Evolutionary conservation across 2,113 vertebrate species (phyloP).

Genomic region (Ptychochromis oligacanthus): DNA sequence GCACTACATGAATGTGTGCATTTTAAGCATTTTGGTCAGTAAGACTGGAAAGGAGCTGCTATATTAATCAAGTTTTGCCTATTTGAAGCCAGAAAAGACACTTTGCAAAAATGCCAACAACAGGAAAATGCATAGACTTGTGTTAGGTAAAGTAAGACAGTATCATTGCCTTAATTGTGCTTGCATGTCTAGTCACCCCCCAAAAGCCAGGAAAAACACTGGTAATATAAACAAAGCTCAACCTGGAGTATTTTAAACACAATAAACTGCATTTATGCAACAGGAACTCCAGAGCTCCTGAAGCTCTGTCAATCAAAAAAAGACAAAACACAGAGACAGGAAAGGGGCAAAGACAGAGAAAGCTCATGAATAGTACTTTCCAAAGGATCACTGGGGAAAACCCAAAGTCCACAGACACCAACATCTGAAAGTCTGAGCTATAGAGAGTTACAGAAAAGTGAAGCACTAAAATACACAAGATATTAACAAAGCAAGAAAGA

Average conservation of each 20-base stretch:
- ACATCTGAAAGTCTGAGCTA: conserved; percentile 2
- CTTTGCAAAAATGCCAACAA: neutral
- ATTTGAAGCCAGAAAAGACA: too few species aligned
- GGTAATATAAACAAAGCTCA: neutral
- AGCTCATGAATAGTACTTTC: conserved; percentile 10
- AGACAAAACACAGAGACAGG: neutral
- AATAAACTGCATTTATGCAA: neutral
- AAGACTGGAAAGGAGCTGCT: too few species aligned
- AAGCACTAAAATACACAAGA: conserved; percentile 6
- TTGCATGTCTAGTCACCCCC: neutral
- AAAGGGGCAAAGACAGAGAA: neutral
- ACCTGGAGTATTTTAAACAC: neutral
- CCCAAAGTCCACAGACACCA: conserved; percentile 38
- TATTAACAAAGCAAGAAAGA: conserved; percentile 19
- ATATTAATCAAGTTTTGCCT: too few species aligned
- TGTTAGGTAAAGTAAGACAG: neutral
- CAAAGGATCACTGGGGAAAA: conserved; percentile 4
- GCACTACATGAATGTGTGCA: too few species aligned
- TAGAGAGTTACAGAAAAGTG: neutral
- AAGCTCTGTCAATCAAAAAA: neutral
- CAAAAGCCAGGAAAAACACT: neutral
- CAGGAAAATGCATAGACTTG: neutral
- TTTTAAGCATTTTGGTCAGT: too few species aligned
- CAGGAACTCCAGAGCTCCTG: neutral
- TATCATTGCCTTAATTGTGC: neutral